Evolutionary conservation across 2,888 invertebrate species (phyloP), one percentile per base, ranked within the genome.

Genomic region (Phytoseiulus persimilis): DNA sequence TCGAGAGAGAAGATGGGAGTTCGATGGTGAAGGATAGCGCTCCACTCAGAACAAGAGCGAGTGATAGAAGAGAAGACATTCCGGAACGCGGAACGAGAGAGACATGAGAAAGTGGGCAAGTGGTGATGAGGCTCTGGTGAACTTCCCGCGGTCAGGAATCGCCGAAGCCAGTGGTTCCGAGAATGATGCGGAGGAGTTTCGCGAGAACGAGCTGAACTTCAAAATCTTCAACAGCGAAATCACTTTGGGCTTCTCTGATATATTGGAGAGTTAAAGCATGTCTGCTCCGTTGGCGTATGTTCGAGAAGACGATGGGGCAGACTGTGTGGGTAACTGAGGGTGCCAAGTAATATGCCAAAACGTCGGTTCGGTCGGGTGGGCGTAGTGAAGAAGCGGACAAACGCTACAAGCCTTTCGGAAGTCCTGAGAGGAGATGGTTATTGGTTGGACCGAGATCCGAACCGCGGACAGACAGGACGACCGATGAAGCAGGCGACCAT

Each of bases 281-380:
- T 65, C 65, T 65, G 1, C 65, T 65, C 65, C 65, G 28, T 23
- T 65, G 18, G 65, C 65, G 28, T 18, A 65, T 65, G 65, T 65
- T 65, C 65, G 65, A 18, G 18, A 23, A 65, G 65, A 65, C 65
- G 65, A 39, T 39, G 9, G 39, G 18, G 18, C 65, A 14, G 65
- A 23, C 28, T 18, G 23, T 18, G 65, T 28, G 18, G 65, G 9
- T 65, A 65, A 65, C 5, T 65, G 65, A 65, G 65, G 65, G 65
- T 65, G 65, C 65, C 65, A 65, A 65, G 65, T 65, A 65, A 65
- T 65, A 65, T 65, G 65, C 65, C 65, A 65, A 65, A 65, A 65
- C 65, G 65, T 65, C 65, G 65, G 9, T 46, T 46, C 14, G 46
- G 9, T 46, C 46, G 6, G 46, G 65, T 65, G 65, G 65, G 65